A percentile compares a stretch with the other conserved stretches of the same genome.
These are phyloP conservation scores for Zoanthus sansibaricus DNA, from an alignment of 92 coral and sea anemone species.

Conservation along the genomic window DNA sequence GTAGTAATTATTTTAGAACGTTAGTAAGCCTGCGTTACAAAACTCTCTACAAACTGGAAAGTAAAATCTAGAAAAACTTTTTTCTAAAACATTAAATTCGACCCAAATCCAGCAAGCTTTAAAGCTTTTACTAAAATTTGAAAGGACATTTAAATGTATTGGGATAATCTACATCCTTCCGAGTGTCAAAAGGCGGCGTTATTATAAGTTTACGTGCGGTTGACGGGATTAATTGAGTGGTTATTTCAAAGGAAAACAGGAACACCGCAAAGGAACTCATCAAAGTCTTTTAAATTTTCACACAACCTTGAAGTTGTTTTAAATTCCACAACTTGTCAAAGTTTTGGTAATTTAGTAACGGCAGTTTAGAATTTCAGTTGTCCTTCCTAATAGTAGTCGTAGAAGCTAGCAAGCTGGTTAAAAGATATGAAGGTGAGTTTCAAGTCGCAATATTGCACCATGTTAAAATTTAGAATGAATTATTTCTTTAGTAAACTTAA, in stretches of 20 bases:
- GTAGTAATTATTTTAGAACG: too few species aligned
- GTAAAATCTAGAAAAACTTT: not conserved
- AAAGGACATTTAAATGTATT: not conserved
- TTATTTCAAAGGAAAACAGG: not conserved
- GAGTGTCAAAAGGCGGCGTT: conserved; percentile 27
- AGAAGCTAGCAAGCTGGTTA: not conserved
- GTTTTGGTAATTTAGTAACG: not conserved
- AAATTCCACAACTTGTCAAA: not conserved
- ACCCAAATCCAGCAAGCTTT: not conserved
- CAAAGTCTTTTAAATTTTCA: too few species aligned
- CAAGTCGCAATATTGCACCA: not conserved
- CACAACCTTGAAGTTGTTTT: not conserved
- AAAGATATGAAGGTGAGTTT: not conserved
- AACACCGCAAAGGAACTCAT: not conserved
- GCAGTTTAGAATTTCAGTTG: not conserved
- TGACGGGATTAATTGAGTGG: not conserved
- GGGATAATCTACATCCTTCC: conserved; percentile 26
- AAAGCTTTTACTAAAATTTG: not conserved
- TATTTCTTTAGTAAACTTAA: not conserved
- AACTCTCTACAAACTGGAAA: not conserved
- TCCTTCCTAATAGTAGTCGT: not conserved
- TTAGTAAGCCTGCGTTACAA: not conserved
- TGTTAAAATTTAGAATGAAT: not conserved
- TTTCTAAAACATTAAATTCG: not conserved
- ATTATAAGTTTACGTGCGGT: not conserved